Evolutionary conservation across 2,888 invertebrate species (phyloP), one percentile per base, ranked within the genome.

Genomic region (Cryptocheilus praepositus): DNA sequence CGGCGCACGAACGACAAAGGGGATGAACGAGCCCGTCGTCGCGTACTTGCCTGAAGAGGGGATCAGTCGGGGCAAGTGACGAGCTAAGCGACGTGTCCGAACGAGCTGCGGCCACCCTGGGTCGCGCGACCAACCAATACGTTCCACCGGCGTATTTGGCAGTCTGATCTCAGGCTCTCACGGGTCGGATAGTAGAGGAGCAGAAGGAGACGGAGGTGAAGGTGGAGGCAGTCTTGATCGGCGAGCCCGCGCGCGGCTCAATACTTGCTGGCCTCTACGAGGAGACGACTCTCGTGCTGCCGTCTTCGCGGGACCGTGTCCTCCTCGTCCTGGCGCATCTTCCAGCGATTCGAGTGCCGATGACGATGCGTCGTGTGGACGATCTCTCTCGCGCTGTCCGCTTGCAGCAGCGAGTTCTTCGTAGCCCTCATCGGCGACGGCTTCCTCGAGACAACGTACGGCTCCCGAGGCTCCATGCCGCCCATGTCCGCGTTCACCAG

Each of bases 401-500:
- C 79, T 67, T 72, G 74, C 73, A 75, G 73, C 57, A 81, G 79
- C 62, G 79, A 83, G 67, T 83, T 80, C 67, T 84, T 85, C 56
- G 81, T 76, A 59, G 82, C 80, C 69, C 80, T 78, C 66, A 75
- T 75, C 68, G 78, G 59, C 61, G 78, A 77, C 25, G 80, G 89
- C 89, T 91, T 89, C 88, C 90, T 84, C 88, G 89, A 74, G 44
- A 89, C 74, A 28, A 77, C 77, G 54, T 74, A 79, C n/a, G 78
- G 70, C 45, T 78, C 76, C 54, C 80, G 79, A 52, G 74, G 78
- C 66, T 81, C 83, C 73, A 81, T 79, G n/a, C 81, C 82, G 25
- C 81, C 85, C 74, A 80, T 83, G 79, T 90, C 90, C 81, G 90
- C 91, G 65, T 91, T 91, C 80, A 92, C 89, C 83, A 90, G 85